A percentile compares a stretch with the other conserved stretches of the same genome.
Evolutionary conservation across 2,888 invertebrate genomes (phyloP).

Genomic region (Eupithecia vulgata): DNA sequence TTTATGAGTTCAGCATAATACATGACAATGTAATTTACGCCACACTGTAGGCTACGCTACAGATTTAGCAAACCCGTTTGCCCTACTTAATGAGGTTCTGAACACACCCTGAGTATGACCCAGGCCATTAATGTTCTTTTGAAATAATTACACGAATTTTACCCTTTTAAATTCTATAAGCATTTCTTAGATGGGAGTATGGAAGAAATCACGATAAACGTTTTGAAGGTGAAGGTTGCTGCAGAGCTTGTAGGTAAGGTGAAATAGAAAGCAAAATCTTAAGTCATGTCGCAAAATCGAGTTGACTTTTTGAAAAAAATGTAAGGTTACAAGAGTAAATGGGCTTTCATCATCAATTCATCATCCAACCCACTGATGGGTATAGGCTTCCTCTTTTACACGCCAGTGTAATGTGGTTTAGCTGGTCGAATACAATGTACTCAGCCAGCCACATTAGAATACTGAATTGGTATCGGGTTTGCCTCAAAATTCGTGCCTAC

Average conservation of each 20-base stretch:
- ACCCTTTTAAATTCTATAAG: slow-evolving; percentile 41
- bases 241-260: slow-evolving; percentile 8
- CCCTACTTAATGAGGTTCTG: slow-evolving; percentile 24
- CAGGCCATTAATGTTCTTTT: slow-evolving; percentile 19
- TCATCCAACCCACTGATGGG: too few species aligned
- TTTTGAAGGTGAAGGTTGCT: slow-evolving; percentile 40
- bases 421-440: not conserved
- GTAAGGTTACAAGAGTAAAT: not conserved
- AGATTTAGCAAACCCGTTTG: slow-evolving; percentile 25
- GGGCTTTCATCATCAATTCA: too few species aligned
- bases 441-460: not conserved
- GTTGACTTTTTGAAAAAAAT: not conserved
- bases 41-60: slow-evolving; percentile 13
- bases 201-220: slow-evolving; percentile 38
- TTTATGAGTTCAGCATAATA: not conserved
- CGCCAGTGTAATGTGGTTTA: too few species aligned
- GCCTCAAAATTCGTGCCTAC: too few species aligned
- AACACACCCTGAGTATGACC: slow-evolving; percentile 24
- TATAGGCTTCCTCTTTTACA: too few species aligned
- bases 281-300: slow-evolving; percentile 1
- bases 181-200: slow-evolving; percentile 21
- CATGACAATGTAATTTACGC: slow-evolving; percentile 15
- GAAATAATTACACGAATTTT: slow-evolving; percentile 51
- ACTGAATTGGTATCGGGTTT: not conserved
- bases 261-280: not conserved